These are phyloP conservation scores for Microtus oregoni DNA, from an alignment of 2,113 vertebrate genomes.

Conservation along the genomic window DNA sequence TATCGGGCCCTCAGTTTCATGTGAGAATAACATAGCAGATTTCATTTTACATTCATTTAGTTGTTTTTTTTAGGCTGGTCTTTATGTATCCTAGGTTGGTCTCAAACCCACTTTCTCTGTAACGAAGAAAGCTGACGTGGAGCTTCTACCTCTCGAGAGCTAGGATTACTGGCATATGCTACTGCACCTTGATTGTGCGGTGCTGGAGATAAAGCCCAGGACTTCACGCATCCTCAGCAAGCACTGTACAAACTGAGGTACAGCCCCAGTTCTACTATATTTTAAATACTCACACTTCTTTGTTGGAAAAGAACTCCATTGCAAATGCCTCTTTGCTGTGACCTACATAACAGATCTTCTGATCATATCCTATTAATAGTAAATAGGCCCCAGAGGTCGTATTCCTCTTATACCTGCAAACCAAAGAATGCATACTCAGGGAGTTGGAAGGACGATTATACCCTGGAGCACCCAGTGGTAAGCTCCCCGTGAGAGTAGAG, in stretches of 20 bases:
- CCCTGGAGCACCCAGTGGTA: background rate
- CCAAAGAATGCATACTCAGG: background rate
- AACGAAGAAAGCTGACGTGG: no score
- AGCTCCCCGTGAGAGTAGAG: background rate
- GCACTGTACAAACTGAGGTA: background rate
- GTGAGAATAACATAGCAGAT: background rate
- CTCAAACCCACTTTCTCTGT: no score
- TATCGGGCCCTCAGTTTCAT: background rate
- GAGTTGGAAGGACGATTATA: background rate
- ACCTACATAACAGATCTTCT: background rate
- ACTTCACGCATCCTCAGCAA: background rate
- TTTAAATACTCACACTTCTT: conserved; percentile 16
- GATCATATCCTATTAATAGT: background rate
- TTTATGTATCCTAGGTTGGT: background rate
- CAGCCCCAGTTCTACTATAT: background rate
- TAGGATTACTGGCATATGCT: background rate
- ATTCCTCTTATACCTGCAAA: background rate
- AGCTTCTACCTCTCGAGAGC: background rate
- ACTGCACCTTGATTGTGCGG: background rate
- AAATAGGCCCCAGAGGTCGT: background rate
- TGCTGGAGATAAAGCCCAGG: no score
- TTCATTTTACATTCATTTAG: background rate
- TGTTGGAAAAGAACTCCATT: background rate
- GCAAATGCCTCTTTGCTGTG: background rate
- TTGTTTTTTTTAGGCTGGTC: background rate